Percentiles rank a stretch among this genome's conserved stretches.
Conservation (phyloP, 2,797 vertebrate species). For the Falco naumanni region DNA sequence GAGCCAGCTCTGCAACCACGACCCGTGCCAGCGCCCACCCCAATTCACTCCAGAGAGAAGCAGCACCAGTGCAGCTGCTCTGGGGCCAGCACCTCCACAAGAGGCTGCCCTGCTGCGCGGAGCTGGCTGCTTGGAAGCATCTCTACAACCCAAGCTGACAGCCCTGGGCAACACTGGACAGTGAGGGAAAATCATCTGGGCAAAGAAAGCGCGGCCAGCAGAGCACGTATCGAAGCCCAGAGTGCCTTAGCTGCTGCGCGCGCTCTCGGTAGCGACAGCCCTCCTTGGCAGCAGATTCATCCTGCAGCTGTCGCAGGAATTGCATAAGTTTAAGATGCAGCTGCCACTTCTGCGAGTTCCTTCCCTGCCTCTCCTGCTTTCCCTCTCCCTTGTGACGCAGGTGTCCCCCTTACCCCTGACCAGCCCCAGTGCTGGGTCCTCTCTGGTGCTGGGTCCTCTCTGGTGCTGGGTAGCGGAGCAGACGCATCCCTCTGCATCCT, state of each 20-base stretch:
- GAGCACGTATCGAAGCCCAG: neutral
- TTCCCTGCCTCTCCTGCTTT: neutral
- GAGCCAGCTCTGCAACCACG: neutral
- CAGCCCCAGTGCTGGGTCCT: neutral
- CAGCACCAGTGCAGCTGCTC: neutral
- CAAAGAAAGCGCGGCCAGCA: neutral
- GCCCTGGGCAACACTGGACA: neutral
- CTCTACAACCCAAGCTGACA: neutral
- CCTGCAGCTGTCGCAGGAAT: neutral
- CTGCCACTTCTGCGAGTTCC: neutral
- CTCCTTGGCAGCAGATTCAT: neutral
- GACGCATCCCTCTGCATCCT: neutral
- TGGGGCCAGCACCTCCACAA: neutral
- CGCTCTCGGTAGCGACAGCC: neutral
- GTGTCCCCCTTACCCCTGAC: neutral
- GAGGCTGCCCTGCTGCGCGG: neutral
- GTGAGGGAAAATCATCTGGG: neutral
- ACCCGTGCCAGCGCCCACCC: neutral
- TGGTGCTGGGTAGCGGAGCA: too few relatives aligned
- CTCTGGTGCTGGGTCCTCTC: neutral
- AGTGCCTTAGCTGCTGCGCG: rapidly evolving
- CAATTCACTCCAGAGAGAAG: neutral
- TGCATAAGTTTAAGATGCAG: neutral
- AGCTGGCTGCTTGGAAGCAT: neutral
- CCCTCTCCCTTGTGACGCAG: neutral